These are phyloP conservation scores for Vanacampus margaritifer DNA, from an alignment of 2,113 vertebrate species.

Conservation along the genomic window DNA sequence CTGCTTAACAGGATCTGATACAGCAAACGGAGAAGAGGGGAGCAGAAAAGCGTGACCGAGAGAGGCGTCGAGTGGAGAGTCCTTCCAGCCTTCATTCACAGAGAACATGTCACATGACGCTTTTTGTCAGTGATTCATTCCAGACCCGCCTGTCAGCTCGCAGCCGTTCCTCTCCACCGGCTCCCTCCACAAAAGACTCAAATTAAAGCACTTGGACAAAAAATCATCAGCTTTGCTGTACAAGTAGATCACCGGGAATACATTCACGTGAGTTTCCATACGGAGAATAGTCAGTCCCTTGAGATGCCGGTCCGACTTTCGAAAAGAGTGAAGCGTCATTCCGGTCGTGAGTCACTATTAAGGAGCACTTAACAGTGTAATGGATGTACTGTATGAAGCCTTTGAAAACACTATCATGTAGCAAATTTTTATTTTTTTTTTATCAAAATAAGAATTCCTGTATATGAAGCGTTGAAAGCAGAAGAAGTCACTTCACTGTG, in stretches of 20 bases:
- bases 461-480: constrained; percentile 65
- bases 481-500: constrained; percentile 51
- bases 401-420: constrained; percentile 68
- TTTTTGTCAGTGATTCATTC: constrained; percentile 13
- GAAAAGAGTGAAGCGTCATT: constrained; percentile 33
- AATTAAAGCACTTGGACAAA: constrained; percentile 60
- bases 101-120: constrained; percentile 24
- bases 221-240: constrained; percentile 47
- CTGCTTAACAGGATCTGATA: constrained; percentile 42
- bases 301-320: constrained; percentile 38
- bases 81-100: constrained; percentile 23
- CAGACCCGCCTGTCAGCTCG: constrained; percentile 23
- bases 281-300: constrained; percentile 48
- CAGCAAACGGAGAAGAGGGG: constrained; percentile 20
- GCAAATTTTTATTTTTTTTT: too few species aligned
- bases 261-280: constrained; percentile 68
- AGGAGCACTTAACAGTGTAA: constrained; percentile 73
- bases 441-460: constrained; percentile 67
- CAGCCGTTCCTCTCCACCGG: neutral
- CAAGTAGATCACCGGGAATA: constrained; percentile 66
- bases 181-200: constrained; percentile 46
- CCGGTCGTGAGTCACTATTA: constrained; percentile 67
- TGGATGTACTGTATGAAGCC: constrained; percentile 56
- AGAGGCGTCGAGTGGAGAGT: constrained; percentile 41
- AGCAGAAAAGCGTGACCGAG: neutral